A percentile compares a stretch with the other conserved stretches of the same genome.
These are phyloP conservation scores for Gila robusta DNA, from an alignment of 2,797 vertebrate species.

Conservation along the genomic window DNA sequence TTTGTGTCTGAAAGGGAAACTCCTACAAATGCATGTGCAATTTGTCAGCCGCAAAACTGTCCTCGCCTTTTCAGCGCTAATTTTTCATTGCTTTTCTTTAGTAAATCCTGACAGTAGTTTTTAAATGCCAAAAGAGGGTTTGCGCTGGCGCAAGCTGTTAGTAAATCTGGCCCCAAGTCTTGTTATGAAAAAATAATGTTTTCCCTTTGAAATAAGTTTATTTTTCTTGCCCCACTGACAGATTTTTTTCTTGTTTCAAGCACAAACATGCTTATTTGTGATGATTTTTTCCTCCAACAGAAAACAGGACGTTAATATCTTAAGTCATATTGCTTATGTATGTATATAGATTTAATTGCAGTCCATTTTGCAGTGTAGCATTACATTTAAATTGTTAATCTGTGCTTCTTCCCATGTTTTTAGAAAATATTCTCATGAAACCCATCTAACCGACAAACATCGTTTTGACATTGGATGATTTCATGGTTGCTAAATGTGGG, in stretches of 20 bases:
- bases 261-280: background rate
- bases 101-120: no score
- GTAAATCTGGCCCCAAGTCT: background rate
- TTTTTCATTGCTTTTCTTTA: no score
- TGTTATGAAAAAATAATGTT: background rate
- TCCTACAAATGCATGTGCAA: no score
- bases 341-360: no score
- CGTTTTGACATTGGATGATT: constrained; percentile 54
- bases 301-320: background rate
- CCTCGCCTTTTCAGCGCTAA: no score
- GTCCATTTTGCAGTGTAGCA: background rate
- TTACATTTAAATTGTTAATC: constrained; percentile 6
- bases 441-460: constrained; percentile 25
- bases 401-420: background rate
- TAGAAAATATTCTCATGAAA: constrained; percentile 4
- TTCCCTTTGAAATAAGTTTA: background rate
- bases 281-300: background rate
- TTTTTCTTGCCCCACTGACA: no score
- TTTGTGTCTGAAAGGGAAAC: no score
- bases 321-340: background rate
- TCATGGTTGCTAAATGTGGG: constrained; percentile 65
- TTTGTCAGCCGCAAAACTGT: no score
- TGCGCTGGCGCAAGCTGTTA: no score
- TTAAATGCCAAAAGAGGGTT: no score
- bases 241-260: no score